phyloP scores from a whole-genome alignment of 30 jellyfish, hydroid and myxozoan genomes.

The Pelagia noctiluca region DNA sequence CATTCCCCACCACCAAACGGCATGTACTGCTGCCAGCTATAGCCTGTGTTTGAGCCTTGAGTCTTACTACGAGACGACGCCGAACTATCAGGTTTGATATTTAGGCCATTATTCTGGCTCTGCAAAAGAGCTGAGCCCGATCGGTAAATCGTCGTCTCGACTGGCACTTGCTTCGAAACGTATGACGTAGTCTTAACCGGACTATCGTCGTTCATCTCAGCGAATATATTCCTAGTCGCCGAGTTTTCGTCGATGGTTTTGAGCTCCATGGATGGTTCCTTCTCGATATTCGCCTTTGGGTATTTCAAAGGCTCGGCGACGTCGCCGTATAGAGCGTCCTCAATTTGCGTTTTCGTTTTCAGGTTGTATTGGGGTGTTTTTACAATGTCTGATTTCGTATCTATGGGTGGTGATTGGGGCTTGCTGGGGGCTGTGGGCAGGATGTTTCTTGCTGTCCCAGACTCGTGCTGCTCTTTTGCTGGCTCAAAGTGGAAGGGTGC shows the following conservation, averaged over 20 bases:
- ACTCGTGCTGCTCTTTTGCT: background rate
- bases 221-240: too few relatives aligned
- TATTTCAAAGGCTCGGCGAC: slow-evolving; percentile 7
- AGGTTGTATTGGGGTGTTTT: slow-evolving; percentile 6
- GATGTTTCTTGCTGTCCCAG: slow-evolving; percentile 21
- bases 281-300: slow-evolving; percentile 54
- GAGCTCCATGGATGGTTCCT: slow-evolving; percentile 39
- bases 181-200: too few relatives aligned
- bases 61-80: slow-evolving; percentile 38
- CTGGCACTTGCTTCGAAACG: too few relatives aligned
- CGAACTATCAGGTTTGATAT: slow-evolving; percentile 12
- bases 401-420: background rate
- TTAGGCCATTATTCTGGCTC: slow-evolving; percentile 13
- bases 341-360: slow-evolving; percentile 32
- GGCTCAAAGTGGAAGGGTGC: background rate
- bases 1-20: slow-evolving; percentile 60
- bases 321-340: slow-evolving; percentile 37
- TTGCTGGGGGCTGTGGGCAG: slow-evolving; percentile 44
- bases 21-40: slow-evolving; percentile 88
- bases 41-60: slow-evolving; percentile 33
- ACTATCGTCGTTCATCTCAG: background rate
- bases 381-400: background rate
- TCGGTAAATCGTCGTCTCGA: slow-evolving; percentile 38
- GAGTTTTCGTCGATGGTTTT: too few relatives aligned
- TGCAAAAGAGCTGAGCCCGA: slow-evolving; percentile 37